Conservation (phyloP, 2,888 invertebrate species). For the Xylota segnis region DNA sequence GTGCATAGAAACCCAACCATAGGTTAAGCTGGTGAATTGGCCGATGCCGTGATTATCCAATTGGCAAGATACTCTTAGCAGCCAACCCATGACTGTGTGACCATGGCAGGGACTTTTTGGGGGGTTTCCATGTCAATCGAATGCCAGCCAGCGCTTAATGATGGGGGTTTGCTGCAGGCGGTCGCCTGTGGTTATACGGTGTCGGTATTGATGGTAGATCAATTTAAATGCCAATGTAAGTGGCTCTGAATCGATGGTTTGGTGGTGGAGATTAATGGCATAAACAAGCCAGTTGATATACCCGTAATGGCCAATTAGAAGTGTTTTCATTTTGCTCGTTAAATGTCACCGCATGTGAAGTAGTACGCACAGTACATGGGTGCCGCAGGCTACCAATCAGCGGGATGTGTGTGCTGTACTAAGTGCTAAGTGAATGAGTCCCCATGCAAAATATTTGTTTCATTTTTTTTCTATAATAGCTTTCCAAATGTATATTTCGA, state of each 20-base stretch:
- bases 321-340: background rate
- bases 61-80: slow-evolving; percentile 4
- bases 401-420: background rate
- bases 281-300: background rate
- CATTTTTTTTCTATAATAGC: too few species aligned
- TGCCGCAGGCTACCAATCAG: background rate
- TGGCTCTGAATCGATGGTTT: background rate
- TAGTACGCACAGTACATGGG: background rate
- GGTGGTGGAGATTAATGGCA: background rate
- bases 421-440: background rate
- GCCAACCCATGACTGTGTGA: slow-evolving; percentile 2
- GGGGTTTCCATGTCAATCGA: slow-evolving; percentile 39
- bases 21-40: slow-evolving; percentile 2
- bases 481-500: too few species aligned
- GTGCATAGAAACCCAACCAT: background rate
- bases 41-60: slow-evolving; percentile 34
- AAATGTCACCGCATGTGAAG: background rate
- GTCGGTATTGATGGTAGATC: slow-evolving; percentile 17
- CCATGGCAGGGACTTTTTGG: slow-evolving; percentile 30
- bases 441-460: background rate
- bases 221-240: slow-evolving; percentile 12
- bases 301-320: slow-evolving; percentile 20
- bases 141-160: slow-evolving; percentile 24
- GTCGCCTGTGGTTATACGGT: slow-evolving; percentile 4
- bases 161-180: background rate